A percentile compares a stretch with the other conserved stretches of the same genome.
Evolutionary conservation across 1,140 invertebrate species (phyloP).

Genomic region (Aphis craccivora): DNA sequence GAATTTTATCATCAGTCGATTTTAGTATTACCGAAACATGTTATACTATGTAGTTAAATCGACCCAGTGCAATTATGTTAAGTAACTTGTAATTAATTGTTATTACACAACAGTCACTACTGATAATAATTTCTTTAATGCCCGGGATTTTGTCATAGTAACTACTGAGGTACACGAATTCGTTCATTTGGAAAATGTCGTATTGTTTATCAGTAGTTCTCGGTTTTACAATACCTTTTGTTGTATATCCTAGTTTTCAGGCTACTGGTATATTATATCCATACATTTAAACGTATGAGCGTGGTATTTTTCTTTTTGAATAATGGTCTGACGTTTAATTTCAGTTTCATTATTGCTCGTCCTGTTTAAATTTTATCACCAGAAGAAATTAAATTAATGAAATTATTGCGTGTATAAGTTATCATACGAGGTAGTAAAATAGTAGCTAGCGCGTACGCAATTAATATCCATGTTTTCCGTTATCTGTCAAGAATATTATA

Average conservation of each 20-base stretch:
- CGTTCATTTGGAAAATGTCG: constrained; percentile 20
- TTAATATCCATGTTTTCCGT: background rate
- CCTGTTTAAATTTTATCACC: background rate
- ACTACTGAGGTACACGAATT: background rate
- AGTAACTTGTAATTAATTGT: background rate
- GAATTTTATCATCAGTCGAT: background rate
- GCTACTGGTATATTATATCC: too few species aligned
- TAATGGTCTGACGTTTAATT: background rate
- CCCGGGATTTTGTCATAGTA: background rate
- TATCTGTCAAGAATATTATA: background rate
- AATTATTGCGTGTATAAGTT: background rate
- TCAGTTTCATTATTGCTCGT: background rate
- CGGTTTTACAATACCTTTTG: constrained; percentile 9
- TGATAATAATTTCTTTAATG: background rate
- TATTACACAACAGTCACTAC: background rate
- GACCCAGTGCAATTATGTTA: background rate
- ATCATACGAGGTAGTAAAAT: background rate
- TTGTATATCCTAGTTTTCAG: background rate
- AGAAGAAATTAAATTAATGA: background rate
- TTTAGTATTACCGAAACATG: background rate
- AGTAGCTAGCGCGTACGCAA: background rate
- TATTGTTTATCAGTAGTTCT: background rate
- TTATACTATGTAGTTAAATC: background rate
- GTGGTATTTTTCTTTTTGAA: background rate
- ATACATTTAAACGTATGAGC: background rate